Percentiles rank a stretch among this genome's conserved stretches.
phyloP scores from a whole-genome alignment of 2,888 invertebrate species.

The Oscheius sp. region DNA sequence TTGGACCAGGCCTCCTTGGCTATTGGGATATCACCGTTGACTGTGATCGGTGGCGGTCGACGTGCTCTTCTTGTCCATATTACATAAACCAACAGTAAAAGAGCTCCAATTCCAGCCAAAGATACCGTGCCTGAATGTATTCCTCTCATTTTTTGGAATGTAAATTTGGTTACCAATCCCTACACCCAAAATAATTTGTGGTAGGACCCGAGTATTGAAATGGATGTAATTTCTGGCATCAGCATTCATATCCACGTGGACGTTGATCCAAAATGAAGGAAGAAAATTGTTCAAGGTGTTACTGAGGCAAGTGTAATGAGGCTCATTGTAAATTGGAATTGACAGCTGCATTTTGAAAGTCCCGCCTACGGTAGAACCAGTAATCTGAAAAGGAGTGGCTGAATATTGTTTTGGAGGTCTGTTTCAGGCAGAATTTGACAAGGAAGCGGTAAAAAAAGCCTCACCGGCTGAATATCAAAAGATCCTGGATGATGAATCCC shows the following conservation, averaged over 20 bases:
- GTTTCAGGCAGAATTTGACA: neutral
- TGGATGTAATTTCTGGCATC: constrained; percentile 54
- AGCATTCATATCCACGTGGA: constrained; percentile 47
- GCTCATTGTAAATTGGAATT: constrained; percentile 52
- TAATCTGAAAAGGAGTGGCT: constrained; percentile 40
- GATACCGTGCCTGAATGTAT: constrained; percentile 2
- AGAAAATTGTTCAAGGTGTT: constrained; percentile 42
- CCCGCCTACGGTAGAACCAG: constrained; percentile 62
- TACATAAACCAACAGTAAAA: constrained; percentile 5
- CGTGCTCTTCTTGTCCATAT: neutral
- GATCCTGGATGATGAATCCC: constrained; percentile 50
- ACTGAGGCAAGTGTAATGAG: constrained; percentile 36
- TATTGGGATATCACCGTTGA: neutral
- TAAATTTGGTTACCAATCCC: constrained; percentile 40
- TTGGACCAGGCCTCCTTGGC: constrained; percentile 13
- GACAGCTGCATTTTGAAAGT: constrained; percentile 58
- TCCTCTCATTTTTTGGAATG: neutral
- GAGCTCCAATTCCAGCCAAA: constrained; percentile 9
- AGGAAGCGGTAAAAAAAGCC: no score
- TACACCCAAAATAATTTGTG: constrained; percentile 51
- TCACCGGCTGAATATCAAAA: constrained; percentile 61
- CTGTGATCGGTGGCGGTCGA: neutral
- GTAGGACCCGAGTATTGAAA: constrained; percentile 47
- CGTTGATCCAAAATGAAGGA: constrained; percentile 53
- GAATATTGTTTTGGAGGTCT: neutral